These are phyloP conservation scores for Bursaphelenchus mucronatus DNA, from an alignment of 1,140 invertebrate genomes.

Conservation along the genomic window DNA sequence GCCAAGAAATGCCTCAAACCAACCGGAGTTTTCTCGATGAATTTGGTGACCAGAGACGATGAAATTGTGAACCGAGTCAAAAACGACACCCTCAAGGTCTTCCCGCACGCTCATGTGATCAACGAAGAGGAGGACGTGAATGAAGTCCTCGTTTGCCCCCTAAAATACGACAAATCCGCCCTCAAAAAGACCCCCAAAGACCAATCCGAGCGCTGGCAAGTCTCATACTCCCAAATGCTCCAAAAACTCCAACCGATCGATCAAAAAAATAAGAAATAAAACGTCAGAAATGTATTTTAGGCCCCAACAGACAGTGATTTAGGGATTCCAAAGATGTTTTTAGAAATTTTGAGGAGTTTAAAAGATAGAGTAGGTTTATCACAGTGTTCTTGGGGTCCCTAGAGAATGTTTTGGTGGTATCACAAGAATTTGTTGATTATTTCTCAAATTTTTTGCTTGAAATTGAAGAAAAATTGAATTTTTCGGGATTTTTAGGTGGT, in stretches of 20 bases:
- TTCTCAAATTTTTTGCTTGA: no score
- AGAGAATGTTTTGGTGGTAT: no score
- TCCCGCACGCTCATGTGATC: slow-evolving; percentile 27
- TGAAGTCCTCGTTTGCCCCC: slow-evolving; percentile 41
- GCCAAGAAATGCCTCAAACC: slow-evolving; percentile 37
- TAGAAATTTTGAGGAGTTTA: no score
- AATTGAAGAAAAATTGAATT: no score
- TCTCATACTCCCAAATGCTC: slow-evolving; percentile 11
- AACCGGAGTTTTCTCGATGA: slow-evolving; percentile 43
- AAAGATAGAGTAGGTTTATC: no score
- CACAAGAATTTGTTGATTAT: no score
- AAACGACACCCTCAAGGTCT: slow-evolving; percentile 22
- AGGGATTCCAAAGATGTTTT: no score
- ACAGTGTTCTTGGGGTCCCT: no score
- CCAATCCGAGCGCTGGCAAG: slow-evolving; percentile 14
- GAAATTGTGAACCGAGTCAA: slow-evolving; percentile 29
- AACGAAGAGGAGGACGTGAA: slow-evolving; percentile 42
- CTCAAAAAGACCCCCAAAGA: slow-evolving; percentile 9
- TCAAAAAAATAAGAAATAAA: slow-evolving; percentile 7
- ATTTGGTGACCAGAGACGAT: slow-evolving; percentile 49
- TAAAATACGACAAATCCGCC: slow-evolving; percentile 16
- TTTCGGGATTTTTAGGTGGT: no score
- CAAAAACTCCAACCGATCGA: slow-evolving; percentile 13
- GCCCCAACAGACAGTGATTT: no score
- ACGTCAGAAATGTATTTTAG: no score